A percentile compares a stretch with the other conserved stretches of the same genome.
Evolutionary conservation across 2,797 vertebrate genomes (phyloP).

Genomic region (Acipenser ruthenus): DNA sequence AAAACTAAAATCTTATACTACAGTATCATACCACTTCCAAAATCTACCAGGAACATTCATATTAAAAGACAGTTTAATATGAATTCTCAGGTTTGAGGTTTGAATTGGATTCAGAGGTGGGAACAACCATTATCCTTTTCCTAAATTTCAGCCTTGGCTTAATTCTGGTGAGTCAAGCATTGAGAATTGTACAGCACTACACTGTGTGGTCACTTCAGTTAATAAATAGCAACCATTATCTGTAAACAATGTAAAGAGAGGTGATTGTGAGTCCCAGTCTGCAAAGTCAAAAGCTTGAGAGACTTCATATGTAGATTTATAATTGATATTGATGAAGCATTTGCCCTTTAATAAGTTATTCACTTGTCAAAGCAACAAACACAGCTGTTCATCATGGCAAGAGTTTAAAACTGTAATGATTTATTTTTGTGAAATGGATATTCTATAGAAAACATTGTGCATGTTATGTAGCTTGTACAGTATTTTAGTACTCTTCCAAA

Average conservation of each 20-base stretch:
- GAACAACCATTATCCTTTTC: background rate
- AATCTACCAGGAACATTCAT: background rate
- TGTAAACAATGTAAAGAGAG: background rate
- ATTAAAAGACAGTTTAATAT: background rate
- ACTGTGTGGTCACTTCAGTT: too few relatives aligned
- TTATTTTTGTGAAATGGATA: background rate
- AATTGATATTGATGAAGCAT: background rate
- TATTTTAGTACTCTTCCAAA: background rate
- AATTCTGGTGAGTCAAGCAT: too few relatives aligned
- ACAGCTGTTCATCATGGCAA: background rate
- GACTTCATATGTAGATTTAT: background rate
- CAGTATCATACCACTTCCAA: background rate
- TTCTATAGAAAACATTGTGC: background rate
- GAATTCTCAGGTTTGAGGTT: background rate
- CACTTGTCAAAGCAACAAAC: background rate
- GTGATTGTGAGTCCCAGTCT: too few relatives aligned
- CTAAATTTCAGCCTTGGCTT: too few relatives aligned
- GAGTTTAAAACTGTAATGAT: background rate
- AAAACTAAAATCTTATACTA: background rate
- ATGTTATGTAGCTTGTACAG: background rate
- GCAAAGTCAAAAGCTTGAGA: background rate
- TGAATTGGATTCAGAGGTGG: background rate
- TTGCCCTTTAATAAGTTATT: background rate
- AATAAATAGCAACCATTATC: background rate
- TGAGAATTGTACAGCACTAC: too few relatives aligned